A percentile compares a stretch with the other conserved stretches of the same genome.
Conservation (phyloP, 2,888 invertebrate genomes). For the Slavum lentiscoides region DNA sequence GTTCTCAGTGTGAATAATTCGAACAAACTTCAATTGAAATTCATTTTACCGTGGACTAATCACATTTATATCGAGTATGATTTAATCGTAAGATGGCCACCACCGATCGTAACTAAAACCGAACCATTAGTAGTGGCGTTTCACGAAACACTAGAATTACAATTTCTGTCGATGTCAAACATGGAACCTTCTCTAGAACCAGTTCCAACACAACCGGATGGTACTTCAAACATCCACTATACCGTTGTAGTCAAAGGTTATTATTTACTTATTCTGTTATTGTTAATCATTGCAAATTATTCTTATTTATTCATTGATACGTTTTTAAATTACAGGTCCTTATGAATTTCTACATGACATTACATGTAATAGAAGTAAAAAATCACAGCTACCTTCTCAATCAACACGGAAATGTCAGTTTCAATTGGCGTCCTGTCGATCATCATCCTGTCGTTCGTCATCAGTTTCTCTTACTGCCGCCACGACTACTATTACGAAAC, state of each 20-base stretch:
- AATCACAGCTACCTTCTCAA: background rate
- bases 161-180: background rate
- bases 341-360: constrained; percentile 78
- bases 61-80: constrained; percentile 72
- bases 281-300: background rate
- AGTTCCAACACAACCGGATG: background rate
- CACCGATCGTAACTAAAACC: constrained; percentile 57
- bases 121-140: background rate
- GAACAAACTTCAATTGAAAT: constrained; percentile 65
- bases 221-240: constrained; percentile 24
- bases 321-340: constrained; percentile 62
- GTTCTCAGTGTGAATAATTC: constrained; percentile 13
- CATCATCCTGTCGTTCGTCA: constrained; percentile 28
- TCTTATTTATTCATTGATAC: background rate
- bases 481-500: constrained; percentile 38
- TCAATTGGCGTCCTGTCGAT: constrained; percentile 27
- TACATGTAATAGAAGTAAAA: constrained; percentile 64
- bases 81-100: constrained; percentile 67
- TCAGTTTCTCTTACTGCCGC: constrained; percentile 6
- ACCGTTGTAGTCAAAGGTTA: constrained; percentile 40
- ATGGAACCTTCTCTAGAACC: background rate
- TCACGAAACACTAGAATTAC: background rate
- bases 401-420: constrained; percentile 10
- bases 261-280: too few species aligned
- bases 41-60: constrained; percentile 74